Percentiles rank a stretch among this genome's conserved stretches.
Conservation (phyloP, 2,888 invertebrate species). For the Barypeithes pellucidus region DNA sequence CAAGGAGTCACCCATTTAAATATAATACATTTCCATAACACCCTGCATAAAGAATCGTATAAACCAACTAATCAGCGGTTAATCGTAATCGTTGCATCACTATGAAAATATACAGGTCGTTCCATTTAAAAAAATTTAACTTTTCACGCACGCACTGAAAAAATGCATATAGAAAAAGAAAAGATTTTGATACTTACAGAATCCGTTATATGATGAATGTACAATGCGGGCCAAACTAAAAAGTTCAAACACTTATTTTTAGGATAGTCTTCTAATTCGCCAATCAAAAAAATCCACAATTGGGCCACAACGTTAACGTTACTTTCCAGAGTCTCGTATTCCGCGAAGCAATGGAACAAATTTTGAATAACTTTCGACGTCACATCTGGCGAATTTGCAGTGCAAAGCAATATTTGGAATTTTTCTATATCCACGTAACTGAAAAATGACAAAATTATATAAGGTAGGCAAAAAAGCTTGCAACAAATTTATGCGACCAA, state of each 20-base stretch:
- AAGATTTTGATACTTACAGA: slow-evolving; percentile 45
- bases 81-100: too few species aligned
- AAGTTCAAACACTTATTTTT: slow-evolving; percentile 51
- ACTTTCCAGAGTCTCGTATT: slow-evolving; percentile 43
- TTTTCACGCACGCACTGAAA: too few species aligned
- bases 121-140: too few species aligned
- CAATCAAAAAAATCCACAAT: slow-evolving; percentile 55
- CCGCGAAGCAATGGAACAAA: slow-evolving; percentile 49
- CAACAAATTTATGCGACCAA: not conserved
- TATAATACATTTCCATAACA: too few species aligned
- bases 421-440: slow-evolving; percentile 37
- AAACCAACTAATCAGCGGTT: too few species aligned
- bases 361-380: slow-evolving; percentile 47
- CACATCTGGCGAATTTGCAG: slow-evolving; percentile 38
- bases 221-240: slow-evolving; percentile 59
- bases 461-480: not conserved
- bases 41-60: too few species aligned
- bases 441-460: slow-evolving; percentile 16
- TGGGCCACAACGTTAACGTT: slow-evolving; percentile 53
- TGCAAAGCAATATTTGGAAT: slow-evolving; percentile 27
- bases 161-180: too few species aligned
- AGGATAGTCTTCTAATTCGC: slow-evolving; percentile 50
- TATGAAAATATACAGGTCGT: too few species aligned
- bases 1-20: too few species aligned
- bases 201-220: slow-evolving; percentile 57